Base-by-base conservation (phyloP, 2,888 invertebrate genomes). In the Danaus chrysippus region DNA sequence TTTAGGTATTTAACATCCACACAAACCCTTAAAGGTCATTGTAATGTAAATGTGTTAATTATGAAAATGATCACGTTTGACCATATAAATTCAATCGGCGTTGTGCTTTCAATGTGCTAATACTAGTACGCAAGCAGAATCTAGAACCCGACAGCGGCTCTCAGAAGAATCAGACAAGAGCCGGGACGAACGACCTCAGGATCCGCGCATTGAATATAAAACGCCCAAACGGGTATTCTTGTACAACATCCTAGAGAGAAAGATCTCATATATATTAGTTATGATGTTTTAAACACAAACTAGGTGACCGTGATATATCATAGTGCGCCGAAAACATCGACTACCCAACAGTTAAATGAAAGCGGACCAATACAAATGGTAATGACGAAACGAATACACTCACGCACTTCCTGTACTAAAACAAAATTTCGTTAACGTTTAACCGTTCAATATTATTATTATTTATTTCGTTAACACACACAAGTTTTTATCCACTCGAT, bases 151-250 rank as follows among this genome's bases (percentile, higher is more conserved):
- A 73, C 65, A 73, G 78, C 79, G 82, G 81, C 77, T 78, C 77
- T 81, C 80, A 77, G 82, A 84, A 85, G 84, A 76, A 76, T 79
- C 77, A 79, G 78, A 76, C 84, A 74, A 87, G 85, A 82, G 73
- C 89, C 90, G 90, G 90, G 90, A 86, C 87, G 87, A 91, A 91
- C 87, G 90, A 90, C 90, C 90, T 90, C 84, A 72, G 81, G 59
- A 73, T 72, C 70, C 75, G 82, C 83, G 75, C 75, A 80, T 74
- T 81, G 90, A 89, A 90, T 90, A 90, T 85, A 81, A 88, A 90
- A 71, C 63, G 63, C 60, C 68, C 70, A 70, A 76, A 73, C 75
- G 74, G 56, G 62, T 60, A 68, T 63, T 66, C 78, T 73, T 75
- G 71, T 76, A 76, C 74, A 76, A 77, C 72, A 76, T 75, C 58